phyloP scores from a whole-genome alignment of 2,888 invertebrate species.

The Polyommatus icarus region DNA sequence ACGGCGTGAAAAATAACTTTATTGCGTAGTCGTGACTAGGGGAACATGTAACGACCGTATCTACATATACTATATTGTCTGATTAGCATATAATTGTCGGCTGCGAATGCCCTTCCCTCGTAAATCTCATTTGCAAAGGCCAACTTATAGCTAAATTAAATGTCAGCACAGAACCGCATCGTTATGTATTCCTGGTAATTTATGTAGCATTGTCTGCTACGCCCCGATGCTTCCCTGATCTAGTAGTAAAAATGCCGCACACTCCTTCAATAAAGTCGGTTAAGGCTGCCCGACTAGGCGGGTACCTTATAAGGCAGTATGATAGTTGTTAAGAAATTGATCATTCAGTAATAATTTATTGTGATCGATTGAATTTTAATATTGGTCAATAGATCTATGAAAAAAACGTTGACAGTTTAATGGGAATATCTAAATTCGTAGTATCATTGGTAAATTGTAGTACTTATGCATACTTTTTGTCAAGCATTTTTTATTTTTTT shows the following conservation, averaged over 20 bases:
- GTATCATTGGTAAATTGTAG: not conserved
- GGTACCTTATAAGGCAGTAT: not conserved
- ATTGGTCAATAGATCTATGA: not conserved
- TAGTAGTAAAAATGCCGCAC: conserved; percentile 18
- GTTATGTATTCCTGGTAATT: conserved; percentile 35
- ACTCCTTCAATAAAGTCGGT: not conserved
- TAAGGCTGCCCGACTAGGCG: not conserved
- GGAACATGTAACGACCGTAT: not conserved
- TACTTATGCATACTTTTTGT: too few relatives aligned
- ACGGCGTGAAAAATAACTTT: not conserved
- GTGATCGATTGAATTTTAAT: not conserved
- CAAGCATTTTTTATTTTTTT: too few relatives aligned
- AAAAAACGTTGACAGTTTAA: not conserved
- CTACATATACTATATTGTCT: conserved; percentile 28
- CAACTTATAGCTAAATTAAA: conserved; percentile 41
- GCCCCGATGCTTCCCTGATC: conserved; percentile 31
- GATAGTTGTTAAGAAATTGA: not conserved
- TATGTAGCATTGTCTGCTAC: conserved; percentile 38
- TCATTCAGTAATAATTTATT: not conserved
- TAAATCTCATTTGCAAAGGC: conserved; percentile 65
- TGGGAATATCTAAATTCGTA: not conserved
- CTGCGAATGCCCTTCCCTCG: conserved; percentile 55
- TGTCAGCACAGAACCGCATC: conserved; percentile 42
- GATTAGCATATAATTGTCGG: conserved; percentile 72
- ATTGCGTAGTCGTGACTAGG: conserved; percentile 10